Percentiles rank a stretch among this genome's conserved stretches.
phyloP scores from a whole-genome alignment of 1,140 invertebrate species.

The Aphelinus atriplicis region DNA sequence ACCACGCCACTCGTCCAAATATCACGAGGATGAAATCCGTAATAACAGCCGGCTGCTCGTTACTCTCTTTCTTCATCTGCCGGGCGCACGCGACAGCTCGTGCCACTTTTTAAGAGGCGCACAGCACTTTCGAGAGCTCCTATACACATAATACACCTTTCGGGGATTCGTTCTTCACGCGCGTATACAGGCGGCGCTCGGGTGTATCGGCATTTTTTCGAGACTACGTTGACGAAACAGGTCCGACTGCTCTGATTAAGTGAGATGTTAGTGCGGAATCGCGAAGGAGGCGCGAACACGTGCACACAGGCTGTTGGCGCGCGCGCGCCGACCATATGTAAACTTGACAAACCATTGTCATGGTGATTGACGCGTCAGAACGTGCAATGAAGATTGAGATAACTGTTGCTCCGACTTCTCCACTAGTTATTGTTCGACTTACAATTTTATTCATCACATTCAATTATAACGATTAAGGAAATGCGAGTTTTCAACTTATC shows the following conservation, averaged over 20 bases:
- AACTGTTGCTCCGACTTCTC: too few species aligned
- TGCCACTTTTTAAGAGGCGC: slow-evolving; percentile 42
- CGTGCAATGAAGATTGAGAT: too few species aligned
- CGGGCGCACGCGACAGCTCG: slow-evolving; percentile 48
- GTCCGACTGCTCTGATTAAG: too few species aligned
- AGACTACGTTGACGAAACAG: too few species aligned
- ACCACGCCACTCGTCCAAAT: slow-evolving; percentile 7
- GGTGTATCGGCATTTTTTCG: too few species aligned
- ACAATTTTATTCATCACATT: neutral
- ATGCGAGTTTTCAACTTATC: slow-evolving; percentile 2
- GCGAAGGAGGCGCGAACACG: too few species aligned
- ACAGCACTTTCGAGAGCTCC: neutral
- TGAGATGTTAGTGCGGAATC: too few species aligned
- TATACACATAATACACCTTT: neutral
- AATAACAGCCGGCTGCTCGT: neutral
- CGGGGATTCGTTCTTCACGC: neutral
- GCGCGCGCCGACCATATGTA: neutral
- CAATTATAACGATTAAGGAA: slow-evolving; percentile 23
- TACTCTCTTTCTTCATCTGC: neutral
- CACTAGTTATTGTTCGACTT: too few species aligned
- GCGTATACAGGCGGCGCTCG: too few species aligned
- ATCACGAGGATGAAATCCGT: slow-evolving; percentile 21
- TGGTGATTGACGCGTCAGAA: too few species aligned
- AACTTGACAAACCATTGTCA: too few species aligned
- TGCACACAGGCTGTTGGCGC: neutral